These are phyloP conservation scores for Linnaemya vulpina DNA, from an alignment of 2,888 invertebrate species.

Conservation along the genomic window DNA sequence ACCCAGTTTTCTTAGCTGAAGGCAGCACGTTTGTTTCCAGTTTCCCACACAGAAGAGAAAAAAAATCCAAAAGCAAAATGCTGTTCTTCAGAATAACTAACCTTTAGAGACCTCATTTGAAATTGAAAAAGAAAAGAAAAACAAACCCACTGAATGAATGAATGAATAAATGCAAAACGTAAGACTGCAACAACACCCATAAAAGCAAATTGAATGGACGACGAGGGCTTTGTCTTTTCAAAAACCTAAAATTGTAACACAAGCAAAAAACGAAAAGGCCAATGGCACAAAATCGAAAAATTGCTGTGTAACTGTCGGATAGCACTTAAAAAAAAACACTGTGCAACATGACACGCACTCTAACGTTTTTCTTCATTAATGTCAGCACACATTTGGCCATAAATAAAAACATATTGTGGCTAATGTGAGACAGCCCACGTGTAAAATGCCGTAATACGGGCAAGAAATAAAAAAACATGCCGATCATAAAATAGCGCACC, in stretches of 20 bases:
- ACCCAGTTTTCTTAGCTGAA: slow-evolving; percentile 43
- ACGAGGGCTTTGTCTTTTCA: slow-evolving; percentile 26
- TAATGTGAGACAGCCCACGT: slow-evolving; percentile 41
- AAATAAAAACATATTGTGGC: slow-evolving; percentile 13
- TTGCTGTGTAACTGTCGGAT: neutral
- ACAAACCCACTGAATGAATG: slow-evolving; percentile 3
- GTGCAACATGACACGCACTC: slow-evolving; percentile 54
- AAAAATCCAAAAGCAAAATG: neutral
- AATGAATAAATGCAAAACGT: slow-evolving; percentile 8
- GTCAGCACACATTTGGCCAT: slow-evolving; percentile 18
- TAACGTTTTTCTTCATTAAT: slow-evolving; percentile 50
- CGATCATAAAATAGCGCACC: neutral
- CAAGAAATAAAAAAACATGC: slow-evolving; percentile 30
- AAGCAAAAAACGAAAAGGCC: slow-evolving; percentile 34
- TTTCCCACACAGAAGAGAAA: slow-evolving; percentile 29
- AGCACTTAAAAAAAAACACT: slow-evolving; percentile 20
- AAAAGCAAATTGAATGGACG: slow-evolving; percentile 39
- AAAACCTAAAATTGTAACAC: slow-evolving; percentile 25
- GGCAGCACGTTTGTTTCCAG: slow-evolving; percentile 8
- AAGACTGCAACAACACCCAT: slow-evolving; percentile 39
- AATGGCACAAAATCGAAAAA: slow-evolving; percentile 51
- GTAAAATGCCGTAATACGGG: slow-evolving; percentile 44
- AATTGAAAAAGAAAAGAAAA: slow-evolving; percentile 1
- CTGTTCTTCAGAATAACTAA: slow-evolving; percentile 5
- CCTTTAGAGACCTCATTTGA: slow-evolving; percentile 49